phyloP scores from a whole-genome alignment of 2,113 vertebrate species.

The Marcusenius ussheri region DNA sequence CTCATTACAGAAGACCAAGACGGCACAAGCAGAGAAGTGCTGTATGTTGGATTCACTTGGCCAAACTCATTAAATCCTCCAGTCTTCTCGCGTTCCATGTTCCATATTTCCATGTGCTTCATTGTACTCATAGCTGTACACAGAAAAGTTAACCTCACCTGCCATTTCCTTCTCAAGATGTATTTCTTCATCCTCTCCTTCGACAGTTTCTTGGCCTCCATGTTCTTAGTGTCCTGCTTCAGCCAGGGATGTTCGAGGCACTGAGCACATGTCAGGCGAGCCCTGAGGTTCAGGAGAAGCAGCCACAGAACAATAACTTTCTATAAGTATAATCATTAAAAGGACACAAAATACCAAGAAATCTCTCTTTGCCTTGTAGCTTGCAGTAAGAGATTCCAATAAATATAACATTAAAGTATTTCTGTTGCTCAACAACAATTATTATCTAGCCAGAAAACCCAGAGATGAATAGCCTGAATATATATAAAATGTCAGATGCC shows the following conservation, averaged over 20 bases:
- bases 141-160: constrained; percentile 64
- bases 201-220: constrained; percentile 96
- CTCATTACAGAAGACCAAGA: background rate
- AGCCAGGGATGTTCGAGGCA: constrained; percentile 91
- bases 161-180: constrained; percentile 95
- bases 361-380: background rate
- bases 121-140: background rate
- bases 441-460: background rate
- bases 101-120: background rate
- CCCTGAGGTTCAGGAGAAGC: constrained; percentile 44
- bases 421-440: background rate
- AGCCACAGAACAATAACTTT: background rate
- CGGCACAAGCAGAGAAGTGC: background rate
- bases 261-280: constrained; percentile 77
- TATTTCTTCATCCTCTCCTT: constrained; percentile 99
- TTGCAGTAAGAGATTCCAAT: background rate
- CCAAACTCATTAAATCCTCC: background rate
- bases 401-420: background rate
- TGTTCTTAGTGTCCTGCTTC: constrained; percentile 92
- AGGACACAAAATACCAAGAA: background rate
- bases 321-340: background rate
- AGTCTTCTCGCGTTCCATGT: background rate
- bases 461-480: background rate
- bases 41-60: background rate
- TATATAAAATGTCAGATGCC: background rate